These are phyloP conservation scores for Polyploca ridens DNA, from an alignment of 2,888 invertebrate genomes.

Conservation along the genomic window DNA sequence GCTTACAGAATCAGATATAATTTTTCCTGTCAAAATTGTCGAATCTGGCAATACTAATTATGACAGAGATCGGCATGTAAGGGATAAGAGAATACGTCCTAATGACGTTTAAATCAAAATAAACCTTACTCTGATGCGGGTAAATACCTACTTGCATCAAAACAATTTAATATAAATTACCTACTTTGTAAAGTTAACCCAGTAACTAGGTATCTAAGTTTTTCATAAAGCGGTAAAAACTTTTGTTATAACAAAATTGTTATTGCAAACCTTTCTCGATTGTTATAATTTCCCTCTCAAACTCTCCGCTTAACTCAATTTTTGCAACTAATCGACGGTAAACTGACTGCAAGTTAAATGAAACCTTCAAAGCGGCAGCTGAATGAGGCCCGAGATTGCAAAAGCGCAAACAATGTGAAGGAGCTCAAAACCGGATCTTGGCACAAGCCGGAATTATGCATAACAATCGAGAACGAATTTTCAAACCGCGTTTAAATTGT, in stretches of 20 bases:
- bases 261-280: background rate
- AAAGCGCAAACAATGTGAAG: slow-evolving; percentile 7
- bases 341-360: slow-evolving; percentile 3
- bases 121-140: background rate
- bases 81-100: too few relatives aligned
- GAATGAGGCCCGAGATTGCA: background rate
- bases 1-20: too few relatives aligned
- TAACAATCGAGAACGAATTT: background rate
- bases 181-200: background rate
- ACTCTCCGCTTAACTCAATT: background rate
- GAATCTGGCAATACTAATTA: too few relatives aligned
- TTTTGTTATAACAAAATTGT: background rate
- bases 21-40: too few relatives aligned
- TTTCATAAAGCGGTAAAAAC: background rate
- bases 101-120: too few relatives aligned
- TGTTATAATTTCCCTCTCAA: slow-evolving; percentile 5
- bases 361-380: slow-evolving; percentile 4
- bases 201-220: background rate
- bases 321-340: slow-evolving; percentile 8
- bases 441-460: background rate
- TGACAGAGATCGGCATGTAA: too few relatives aligned
- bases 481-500: background rate
- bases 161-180: background rate
- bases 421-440: slow-evolving; percentile 11
- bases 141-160: background rate